phyloP scores from a whole-genome alignment of 2,797 vertebrate species.

The Coregonus ussuriensis region DNA sequence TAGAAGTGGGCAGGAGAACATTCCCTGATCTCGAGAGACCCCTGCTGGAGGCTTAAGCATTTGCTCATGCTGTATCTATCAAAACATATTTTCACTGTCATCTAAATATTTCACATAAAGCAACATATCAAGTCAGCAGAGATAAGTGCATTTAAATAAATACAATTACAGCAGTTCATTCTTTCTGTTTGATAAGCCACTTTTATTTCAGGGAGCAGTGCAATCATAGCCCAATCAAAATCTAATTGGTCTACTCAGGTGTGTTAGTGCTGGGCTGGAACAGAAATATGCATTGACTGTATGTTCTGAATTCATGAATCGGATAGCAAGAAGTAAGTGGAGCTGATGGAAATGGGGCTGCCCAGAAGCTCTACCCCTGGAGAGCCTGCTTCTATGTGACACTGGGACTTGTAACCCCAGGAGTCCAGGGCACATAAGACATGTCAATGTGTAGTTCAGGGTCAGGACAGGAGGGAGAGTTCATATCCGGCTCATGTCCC shows the following conservation, averaged over 20 bases:
- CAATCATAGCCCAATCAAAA: too few relatives aligned
- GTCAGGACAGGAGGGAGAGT: too few relatives aligned
- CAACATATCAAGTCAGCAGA: too few relatives aligned
- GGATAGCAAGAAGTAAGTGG: background rate
- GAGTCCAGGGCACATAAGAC: background rate
- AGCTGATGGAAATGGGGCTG: background rate
- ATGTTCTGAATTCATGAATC: background rate
- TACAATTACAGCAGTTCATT: too few relatives aligned
- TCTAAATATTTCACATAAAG: background rate
- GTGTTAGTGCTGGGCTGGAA: too few relatives aligned
- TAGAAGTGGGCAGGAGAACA: background rate
- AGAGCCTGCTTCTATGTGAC: background rate
- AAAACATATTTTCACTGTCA: background rate
- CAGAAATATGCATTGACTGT: too few relatives aligned
- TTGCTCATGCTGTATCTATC: background rate
- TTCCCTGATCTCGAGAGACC: conserved; percentile 58
- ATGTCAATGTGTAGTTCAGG: background rate
- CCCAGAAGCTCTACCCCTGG: background rate
- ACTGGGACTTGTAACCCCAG: background rate
- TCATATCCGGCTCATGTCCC: conserved; percentile 63
- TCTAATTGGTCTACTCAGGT: too few relatives aligned
- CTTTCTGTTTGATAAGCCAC: too few relatives aligned
- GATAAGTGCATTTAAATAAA: too few relatives aligned
- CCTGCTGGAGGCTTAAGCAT: conserved; percentile 32
- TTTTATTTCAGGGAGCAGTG: too few relatives aligned